Evolutionary conservation across 2,113 vertebrate genomes (phyloP).

Genomic region (Silurus glanis): DNA sequence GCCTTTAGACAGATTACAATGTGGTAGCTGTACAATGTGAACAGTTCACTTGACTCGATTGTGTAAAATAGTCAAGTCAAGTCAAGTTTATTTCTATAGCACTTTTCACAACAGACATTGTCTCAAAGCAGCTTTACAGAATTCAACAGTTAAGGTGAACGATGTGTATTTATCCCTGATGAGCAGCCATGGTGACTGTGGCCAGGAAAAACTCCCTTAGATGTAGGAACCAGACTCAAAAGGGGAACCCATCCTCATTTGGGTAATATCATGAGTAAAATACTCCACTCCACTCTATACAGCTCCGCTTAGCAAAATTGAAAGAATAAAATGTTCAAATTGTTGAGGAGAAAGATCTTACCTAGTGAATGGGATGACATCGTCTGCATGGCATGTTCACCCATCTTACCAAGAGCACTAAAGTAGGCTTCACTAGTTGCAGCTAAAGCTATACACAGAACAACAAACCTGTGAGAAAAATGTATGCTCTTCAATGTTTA

Average conservation of each 20-base stretch:
- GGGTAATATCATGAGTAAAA: too few relatives aligned
- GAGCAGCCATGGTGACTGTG: too few relatives aligned
- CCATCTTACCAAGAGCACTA: slow-evolving; percentile 84
- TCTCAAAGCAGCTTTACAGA: too few relatives aligned
- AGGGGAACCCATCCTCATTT: too few relatives aligned
- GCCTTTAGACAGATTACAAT: neutral
- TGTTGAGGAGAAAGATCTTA: slow-evolving; percentile 64
- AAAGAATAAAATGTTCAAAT: neutral
- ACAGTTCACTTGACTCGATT: neutral
- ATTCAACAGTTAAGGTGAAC: too few relatives aligned
- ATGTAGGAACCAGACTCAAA: too few relatives aligned
- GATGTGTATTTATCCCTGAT: too few relatives aligned
- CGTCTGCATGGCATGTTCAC: slow-evolving; percentile 82
- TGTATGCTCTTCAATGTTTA: neutral
- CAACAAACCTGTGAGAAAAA: neutral
- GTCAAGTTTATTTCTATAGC: too few relatives aligned
- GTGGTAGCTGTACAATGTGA: slow-evolving; percentile 1
- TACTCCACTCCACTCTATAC: neutral
- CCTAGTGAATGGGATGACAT: slow-evolving; percentile 81
- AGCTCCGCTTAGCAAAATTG: neutral
- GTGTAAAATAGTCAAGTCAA: neutral
- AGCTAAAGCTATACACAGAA: slow-evolving; percentile 74
- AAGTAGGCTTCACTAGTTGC: slow-evolving; percentile 87
- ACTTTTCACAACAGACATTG: too few relatives aligned
- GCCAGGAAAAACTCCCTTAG: too few relatives aligned